phyloP scores from a whole-genome alignment of 2,113 vertebrate species.

The Pituophis catenifer region DNA sequence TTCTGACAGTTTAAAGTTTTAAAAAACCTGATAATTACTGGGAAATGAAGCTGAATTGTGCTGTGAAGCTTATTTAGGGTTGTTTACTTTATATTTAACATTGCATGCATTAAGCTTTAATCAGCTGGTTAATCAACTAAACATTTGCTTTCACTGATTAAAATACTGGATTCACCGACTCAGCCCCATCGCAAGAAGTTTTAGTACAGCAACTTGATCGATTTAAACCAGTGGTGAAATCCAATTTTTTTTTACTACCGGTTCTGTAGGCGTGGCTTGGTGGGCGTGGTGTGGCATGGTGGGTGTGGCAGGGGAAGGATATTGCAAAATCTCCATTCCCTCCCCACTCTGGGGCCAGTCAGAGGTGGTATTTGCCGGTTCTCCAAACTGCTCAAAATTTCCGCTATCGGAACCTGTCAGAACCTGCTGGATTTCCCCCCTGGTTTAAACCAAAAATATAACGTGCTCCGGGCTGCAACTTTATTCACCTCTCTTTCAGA shows the following conservation, averaged over 20 bases:
- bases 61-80: conserved; percentile 36
- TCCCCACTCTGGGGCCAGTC: no score
- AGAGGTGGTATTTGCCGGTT: no score
- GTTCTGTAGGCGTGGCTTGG: no score
- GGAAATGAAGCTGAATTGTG: conserved; percentile 48
- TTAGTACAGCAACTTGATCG: not conserved
- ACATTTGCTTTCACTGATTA: not conserved
- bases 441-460: not conserved
- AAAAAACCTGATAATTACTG: conserved; percentile 49
- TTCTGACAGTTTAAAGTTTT: conserved; percentile 52
- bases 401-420: no score
- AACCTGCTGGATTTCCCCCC: no score
- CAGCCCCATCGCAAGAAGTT: not conserved
- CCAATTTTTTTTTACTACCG: no score
- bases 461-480: not conserved
- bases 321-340: no score
- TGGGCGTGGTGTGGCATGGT: no score
- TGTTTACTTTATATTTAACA: conserved; percentile 29
- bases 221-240: not conserved
- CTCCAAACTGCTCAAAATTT: no score
- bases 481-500: not conserved
- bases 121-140: not conserved
- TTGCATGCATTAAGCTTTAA: not conserved
- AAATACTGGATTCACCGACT: not conserved
- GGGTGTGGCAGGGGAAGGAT: no score